phyloP scores from a whole-genome alignment of 2,113 vertebrate species.

The Piprites chloris region DNA sequence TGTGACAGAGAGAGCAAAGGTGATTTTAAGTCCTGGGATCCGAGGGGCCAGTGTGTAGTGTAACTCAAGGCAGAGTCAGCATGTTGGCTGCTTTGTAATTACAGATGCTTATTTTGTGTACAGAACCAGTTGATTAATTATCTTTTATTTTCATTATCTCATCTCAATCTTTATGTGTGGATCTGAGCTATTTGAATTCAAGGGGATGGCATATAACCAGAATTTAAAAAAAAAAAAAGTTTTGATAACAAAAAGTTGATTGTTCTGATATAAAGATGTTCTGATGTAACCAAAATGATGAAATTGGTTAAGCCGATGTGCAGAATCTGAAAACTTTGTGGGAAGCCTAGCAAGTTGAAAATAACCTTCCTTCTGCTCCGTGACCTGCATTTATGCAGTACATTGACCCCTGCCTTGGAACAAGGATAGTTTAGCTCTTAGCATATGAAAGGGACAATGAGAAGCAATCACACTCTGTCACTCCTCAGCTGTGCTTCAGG shows the following conservation, averaged over 20 bases:
- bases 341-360: neutral
- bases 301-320: neutral
- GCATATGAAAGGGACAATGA: neutral
- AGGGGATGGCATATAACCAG: neutral
- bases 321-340: neutral
- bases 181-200: conserved; percentile 4
- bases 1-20: conserved; percentile 24
- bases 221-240: neutral
- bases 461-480: neutral
- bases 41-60: neutral
- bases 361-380: neutral
- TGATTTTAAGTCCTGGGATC: conserved; percentile 25
- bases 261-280: neutral
- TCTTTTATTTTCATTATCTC: conserved; percentile 25
- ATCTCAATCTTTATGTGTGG: neutral
- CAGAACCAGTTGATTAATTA: neutral
- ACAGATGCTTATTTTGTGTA: neutral
- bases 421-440: neutral
- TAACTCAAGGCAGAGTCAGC: neutral
- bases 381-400: neutral
- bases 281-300: neutral
- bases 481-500: neutral
- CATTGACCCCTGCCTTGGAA: neutral
- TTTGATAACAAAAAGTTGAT: neutral
- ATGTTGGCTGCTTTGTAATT: neutral